Conservation (phyloP, 2,888 invertebrate genomes). For the Aspidiotus destructor region DNA sequence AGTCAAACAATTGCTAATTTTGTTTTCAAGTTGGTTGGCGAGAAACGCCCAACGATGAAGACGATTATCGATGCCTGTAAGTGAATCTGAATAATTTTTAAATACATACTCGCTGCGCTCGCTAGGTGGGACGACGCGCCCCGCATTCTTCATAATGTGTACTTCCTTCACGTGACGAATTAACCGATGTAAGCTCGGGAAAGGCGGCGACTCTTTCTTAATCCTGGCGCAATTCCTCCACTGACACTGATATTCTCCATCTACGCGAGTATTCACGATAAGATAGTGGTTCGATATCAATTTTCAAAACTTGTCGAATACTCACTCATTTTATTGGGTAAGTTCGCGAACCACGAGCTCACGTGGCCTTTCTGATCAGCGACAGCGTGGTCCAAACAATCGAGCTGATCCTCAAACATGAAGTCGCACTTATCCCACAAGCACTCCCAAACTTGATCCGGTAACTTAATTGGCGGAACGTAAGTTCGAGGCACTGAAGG, state of each 20-base stretch:
- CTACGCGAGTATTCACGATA: constrained; percentile 39
- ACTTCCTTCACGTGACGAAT: constrained; percentile 84
- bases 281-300: too few relatives aligned
- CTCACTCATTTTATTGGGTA: too few relatives aligned
- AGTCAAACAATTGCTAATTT: too few relatives aligned
- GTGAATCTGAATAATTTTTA: too few relatives aligned
- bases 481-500: constrained; percentile 35
- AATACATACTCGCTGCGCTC: constrained; percentile 38
- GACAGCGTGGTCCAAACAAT: constrained; percentile 83
- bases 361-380: constrained; percentile 68
- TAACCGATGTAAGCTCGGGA: constrained; percentile 78
- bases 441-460: constrained; percentile 62
- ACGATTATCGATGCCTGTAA: too few relatives aligned
- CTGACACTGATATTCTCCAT: constrained; percentile 67
- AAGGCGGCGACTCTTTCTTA: constrained; percentile 73
- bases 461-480: constrained; percentile 40
- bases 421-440: constrained; percentile 86
- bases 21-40: too few relatives aligned
- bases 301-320: too few relatives aligned
- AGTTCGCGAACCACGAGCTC: constrained; percentile 47
- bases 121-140: constrained; percentile 50
- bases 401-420: constrained; percentile 76
- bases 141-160: constrained; percentile 78
- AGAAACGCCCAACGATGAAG: too few relatives aligned
- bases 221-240: constrained; percentile 79